Conservation (phyloP, 2,888 invertebrate genomes). For the Drosophila formosana region DNA sequence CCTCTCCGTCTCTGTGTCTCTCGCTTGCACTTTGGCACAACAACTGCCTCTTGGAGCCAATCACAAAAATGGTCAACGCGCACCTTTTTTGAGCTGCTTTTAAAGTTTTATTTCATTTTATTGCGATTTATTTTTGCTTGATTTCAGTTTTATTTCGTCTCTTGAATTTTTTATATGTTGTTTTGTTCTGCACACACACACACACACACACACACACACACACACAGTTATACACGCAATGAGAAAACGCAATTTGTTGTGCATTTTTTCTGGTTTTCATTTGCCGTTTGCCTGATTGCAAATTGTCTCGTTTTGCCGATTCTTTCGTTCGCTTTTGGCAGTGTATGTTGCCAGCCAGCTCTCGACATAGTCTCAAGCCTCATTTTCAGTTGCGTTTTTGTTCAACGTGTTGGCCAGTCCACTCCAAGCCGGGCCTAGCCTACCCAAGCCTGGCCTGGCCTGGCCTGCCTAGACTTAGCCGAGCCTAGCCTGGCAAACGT, state of each 20-base stretch:
- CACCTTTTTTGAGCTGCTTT: constrained; percentile 74
- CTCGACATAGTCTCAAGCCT: constrained; percentile 63
- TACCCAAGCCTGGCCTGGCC: constrained; percentile 8
- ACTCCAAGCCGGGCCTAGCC: constrained; percentile 7
- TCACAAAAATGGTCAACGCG: constrained; percentile 74
- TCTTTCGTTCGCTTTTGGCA: constrained; percentile 66
- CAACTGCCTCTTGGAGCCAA: constrained; percentile 65
- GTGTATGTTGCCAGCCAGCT: constrained; percentile 50
- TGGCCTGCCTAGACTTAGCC: not conserved
- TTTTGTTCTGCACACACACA: constrained; percentile 56
- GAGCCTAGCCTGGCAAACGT: constrained; percentile 20
- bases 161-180: constrained; percentile 37
- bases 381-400: constrained; percentile 54
- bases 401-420: constrained; percentile 28
- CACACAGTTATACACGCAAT: constrained; percentile 52
- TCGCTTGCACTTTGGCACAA: not conserved
- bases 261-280: constrained; percentile 72
- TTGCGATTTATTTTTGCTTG: constrained; percentile 57
- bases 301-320: constrained; percentile 72
- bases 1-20: not conserved
- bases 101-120: constrained; percentile 69
- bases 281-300: constrained; percentile 77
- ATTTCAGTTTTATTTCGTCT: constrained; percentile 51
- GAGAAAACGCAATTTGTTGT: constrained; percentile 78
- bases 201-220: constrained; percentile 19